Evolutionary conservation across 2,113 vertebrate species (phyloP), one percentile per base, ranked within the genome.

Genomic region (Zapornia atra): DNA sequence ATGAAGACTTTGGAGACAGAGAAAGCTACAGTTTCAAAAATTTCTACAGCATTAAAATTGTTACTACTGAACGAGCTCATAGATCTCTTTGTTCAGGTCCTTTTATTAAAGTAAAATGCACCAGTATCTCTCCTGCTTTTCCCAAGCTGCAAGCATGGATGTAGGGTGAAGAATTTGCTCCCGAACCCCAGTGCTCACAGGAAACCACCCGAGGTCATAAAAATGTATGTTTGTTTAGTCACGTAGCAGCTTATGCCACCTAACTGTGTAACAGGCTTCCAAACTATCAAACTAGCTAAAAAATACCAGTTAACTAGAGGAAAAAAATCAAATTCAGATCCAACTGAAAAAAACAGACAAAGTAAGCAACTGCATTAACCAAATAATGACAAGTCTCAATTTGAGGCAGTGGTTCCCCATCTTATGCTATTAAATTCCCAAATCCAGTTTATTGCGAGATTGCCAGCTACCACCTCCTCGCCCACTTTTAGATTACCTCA

Each of bases 11-110:
- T 83, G 94, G 97, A 96, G 92, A 95, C 96, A 97, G 94, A 94
- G 48, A 83, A 94, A 96, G 96, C 97, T 98, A 98, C 94, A 97
- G 86, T 94, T 93, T 97, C 86, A 96, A 96, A 93, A 97, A 81
- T 63, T 96, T 95, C 86, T 96, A 96, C 96, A 97, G 77, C 93
- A 84, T 97, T 96, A 94, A 90, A 98, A 88, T 50, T 83, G 63
- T 94, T 93, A 95, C 78, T 94, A 96, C 16, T 73, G 64, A 77
- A 93, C 38, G 91, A 94, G 38, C 89, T 96, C 73, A 96, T 79
- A 95, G 92, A 92, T 88, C 84, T 77, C 42, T 82, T 90, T 40
- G 14, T 94, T 96, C 57, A 92, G 71, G 86, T 84, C 86, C 82
- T 87, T 97, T 94, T 54, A 54, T 54, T 92, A 50, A 96, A 61